These are phyloP conservation scores for Drosophila arawakana DNA, from an alignment of 1,140 invertebrate species.

Conservation along the genomic window DNA sequence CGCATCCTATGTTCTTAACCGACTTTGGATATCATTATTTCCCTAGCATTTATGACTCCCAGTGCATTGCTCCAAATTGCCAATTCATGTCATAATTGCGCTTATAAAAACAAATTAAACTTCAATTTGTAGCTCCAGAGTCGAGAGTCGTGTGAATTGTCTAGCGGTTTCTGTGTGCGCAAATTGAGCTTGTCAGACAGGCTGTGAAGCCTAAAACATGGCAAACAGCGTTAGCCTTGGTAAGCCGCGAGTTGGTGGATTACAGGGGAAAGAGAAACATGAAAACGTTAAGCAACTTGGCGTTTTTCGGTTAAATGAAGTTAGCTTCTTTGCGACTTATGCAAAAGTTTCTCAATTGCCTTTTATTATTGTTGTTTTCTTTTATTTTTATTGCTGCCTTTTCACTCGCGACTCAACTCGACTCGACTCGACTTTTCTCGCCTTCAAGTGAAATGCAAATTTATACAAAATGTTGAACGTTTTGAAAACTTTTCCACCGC, in stretches of 20 bases:
- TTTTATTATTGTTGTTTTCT: constrained; percentile 68
- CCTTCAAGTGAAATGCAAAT: constrained; percentile 76
- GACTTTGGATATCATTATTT: background rate
- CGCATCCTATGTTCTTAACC: background rate
- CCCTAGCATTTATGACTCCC: constrained; percentile 9
- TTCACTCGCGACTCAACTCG: background rate
- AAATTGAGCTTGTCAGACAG: constrained; percentile 12
- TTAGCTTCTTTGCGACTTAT: constrained; percentile 74
- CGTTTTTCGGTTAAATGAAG: constrained; percentile 62
- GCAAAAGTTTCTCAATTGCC: constrained; percentile 80
- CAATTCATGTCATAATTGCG: constrained; percentile 55
- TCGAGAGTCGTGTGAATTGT: constrained; percentile 28
- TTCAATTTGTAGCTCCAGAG: constrained; percentile 53
- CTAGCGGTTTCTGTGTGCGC: constrained; percentile 18
- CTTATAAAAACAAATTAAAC: constrained; percentile 79
- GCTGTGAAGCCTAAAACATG: constrained; percentile 1
- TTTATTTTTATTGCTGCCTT: constrained; percentile 43
- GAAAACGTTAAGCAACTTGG: constrained; percentile 47
- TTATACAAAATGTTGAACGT: constrained; percentile 72
- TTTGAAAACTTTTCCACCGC: constrained; percentile 52
- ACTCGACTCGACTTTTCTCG: constrained; percentile 25
- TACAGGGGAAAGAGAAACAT: background rate
- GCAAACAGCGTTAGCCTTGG: background rate
- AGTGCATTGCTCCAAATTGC: constrained; percentile 12
- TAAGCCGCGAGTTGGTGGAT: background rate